Conservation (phyloP, 2,888 invertebrate species). For the Trissolcus japonicus region DNA sequence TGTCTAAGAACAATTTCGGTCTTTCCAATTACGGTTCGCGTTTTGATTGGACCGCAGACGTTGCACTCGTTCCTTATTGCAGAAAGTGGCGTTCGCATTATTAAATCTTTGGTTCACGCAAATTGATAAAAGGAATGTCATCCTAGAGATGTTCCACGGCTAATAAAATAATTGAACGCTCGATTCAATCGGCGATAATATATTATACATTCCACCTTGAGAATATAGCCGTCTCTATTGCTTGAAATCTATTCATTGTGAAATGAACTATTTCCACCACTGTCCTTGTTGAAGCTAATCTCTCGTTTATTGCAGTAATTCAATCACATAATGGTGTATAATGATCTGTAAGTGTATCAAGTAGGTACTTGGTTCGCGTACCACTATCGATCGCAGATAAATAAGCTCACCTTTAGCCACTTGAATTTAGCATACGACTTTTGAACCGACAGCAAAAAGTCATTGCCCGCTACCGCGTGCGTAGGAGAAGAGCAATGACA, state of each 20-base stretch:
- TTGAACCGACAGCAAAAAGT: conserved; percentile 10
- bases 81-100: not conserved
- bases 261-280: conserved; percentile 30
- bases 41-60: too few relatives aligned
- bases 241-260: conserved; percentile 27
- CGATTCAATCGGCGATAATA: conserved; percentile 7
- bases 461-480: conserved; percentile 10
- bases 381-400: conserved; percentile 17
- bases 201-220: conserved; percentile 18
- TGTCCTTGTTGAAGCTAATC: conserved; percentile 41
- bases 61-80: not conserved
- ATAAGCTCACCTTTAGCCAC: conserved; percentile 17
- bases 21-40: too few relatives aligned
- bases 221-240: conserved; percentile 2
- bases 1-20: too few relatives aligned
- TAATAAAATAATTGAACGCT: conserved; percentile 8
- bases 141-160: not conserved
- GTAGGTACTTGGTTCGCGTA: conserved; percentile 3
- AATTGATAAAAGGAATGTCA: not conserved
- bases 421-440: conserved; percentile 7
- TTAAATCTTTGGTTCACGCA: too few relatives aligned
- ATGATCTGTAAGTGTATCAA: conserved; percentile 20
- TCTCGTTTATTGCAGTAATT: conserved; percentile 40
- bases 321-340: conserved; percentile 28
- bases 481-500: conserved; percentile 33